phyloP scores from a whole-genome alignment of 30 jellyfish, hydroid and myxozoan species.

The Turritopsis dohrnii region DNA sequence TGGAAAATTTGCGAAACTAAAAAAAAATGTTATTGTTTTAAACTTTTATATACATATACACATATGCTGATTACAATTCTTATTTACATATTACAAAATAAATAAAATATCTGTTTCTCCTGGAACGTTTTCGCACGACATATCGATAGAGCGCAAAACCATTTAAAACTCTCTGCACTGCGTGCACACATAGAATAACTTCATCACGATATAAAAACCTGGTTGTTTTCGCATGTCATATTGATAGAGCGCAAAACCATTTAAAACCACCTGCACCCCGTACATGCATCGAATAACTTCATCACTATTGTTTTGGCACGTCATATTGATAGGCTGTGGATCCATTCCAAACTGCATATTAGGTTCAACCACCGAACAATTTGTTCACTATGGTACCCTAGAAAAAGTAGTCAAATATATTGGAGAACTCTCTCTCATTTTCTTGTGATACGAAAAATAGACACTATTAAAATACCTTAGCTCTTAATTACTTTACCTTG shows the following conservation, averaged over 20 bases:
- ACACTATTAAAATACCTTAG: too few relatives aligned
- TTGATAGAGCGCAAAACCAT: background rate
- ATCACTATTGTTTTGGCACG: too few relatives aligned
- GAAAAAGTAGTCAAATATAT: too few relatives aligned
- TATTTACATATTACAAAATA: background rate
- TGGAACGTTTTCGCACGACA: background rate
- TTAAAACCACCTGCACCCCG: background rate
- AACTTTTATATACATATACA: background rate
- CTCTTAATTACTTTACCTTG: too few relatives aligned
- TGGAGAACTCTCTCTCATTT: too few relatives aligned
- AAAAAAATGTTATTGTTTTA: too few relatives aligned
- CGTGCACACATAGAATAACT: slow-evolving; percentile 5
- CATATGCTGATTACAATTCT: background rate
- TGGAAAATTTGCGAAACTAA: too few relatives aligned
- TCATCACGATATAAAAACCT: background rate
- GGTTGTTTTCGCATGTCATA: background rate
- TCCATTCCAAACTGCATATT: too few relatives aligned
- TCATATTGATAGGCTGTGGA: too few relatives aligned
- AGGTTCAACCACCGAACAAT: too few relatives aligned
- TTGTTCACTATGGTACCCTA: too few relatives aligned
- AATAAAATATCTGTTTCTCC: background rate
- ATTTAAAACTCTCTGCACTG: background rate
- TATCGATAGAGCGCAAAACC: background rate
- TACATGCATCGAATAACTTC: slow-evolving; percentile 23
- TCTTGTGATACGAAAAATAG: too few relatives aligned